phyloP scores from a whole-genome alignment of 2,113 vertebrate genomes.

The Myrmecophaga tridactyla region DNA sequence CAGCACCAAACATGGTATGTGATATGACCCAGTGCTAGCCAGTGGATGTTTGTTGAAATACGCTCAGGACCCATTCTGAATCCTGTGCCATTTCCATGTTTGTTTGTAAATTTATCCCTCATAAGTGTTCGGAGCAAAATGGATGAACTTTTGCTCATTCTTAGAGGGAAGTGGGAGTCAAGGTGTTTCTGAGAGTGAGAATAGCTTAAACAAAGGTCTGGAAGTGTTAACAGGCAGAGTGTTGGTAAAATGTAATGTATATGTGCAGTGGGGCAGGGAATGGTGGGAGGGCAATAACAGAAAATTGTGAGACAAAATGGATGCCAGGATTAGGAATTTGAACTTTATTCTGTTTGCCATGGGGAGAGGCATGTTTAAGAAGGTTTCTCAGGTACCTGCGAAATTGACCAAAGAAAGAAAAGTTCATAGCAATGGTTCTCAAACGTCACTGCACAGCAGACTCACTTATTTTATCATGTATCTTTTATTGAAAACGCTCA shows the following conservation, averaged over 20 bases:
- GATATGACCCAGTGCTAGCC: background rate
- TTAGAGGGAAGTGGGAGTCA: background rate
- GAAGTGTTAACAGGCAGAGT: background rate
- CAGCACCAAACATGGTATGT: accelerated
- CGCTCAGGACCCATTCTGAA: background rate
- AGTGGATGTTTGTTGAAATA: too few species aligned
- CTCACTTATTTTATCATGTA: background rate
- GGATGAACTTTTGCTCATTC: background rate
- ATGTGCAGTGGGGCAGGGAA: background rate
- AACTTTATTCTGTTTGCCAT: background rate
- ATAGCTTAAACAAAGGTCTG: background rate
- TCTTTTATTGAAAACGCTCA: background rate
- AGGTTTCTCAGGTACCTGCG: background rate
- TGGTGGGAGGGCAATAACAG: background rate
- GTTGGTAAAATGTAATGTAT: background rate
- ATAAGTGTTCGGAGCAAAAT: background rate
- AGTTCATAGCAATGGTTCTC: background rate
- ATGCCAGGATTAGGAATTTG: background rate
- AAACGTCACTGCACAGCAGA: too few species aligned
- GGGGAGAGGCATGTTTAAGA: background rate
- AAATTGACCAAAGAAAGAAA: too few species aligned
- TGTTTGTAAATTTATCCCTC: background rate
- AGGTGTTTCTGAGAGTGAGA: background rate
- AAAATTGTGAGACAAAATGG: background rate
- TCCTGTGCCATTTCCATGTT: background rate